Evolutionary conservation across 2,888 invertebrate genomes (phyloP), one percentile per base, ranked within the genome.

Genomic region (Eurois occulta): DNA sequence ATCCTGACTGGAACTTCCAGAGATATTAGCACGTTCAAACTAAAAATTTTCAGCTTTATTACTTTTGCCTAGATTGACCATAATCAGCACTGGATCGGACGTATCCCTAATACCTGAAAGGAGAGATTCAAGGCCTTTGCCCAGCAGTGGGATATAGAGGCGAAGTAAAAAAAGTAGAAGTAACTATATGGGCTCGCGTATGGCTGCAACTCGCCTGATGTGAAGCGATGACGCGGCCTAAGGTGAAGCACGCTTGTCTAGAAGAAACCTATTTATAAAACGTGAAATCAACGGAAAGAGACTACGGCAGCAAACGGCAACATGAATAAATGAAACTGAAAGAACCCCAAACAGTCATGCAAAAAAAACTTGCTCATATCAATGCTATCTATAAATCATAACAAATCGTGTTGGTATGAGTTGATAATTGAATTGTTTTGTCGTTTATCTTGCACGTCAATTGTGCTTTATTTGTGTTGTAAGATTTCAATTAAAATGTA

Each of bases 371-470:
- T 24, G n/a, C 10, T 69, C 18, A 64, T 80, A 81, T 85, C 81
- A 24, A 43, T n/a, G n/a, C 18, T 52, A 52, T 11, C 16, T n/a
- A n/a, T n/a, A 67, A 85, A 71, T 74, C 55, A 60, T 55, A 79
- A 72, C 66, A 73, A 73, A 67, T 38, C 46, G 43, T 58, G n/a
- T 60, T 52, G 18, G n/a, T 41, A 48, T 65, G 35, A 38, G n/a
- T 73, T n/a, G 46, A 67, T 74, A 80, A 48, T 62, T 55, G 35
- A 24, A 10, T 18, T 16, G 18, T 11, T 18, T n/a, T 43, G 21
- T 65, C 41, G 43, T 32, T 69, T 68, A 79, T 68, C 58, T 68
- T n/a, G 1, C 48, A 55, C 62, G 70, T 77, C 62, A 77, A 66
- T 64, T 13, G 13, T 48, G 3, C 8, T 58, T 35, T 72, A 84